Evolutionary conservation across 2,888 invertebrate species (phyloP).

Genomic region (Ormia ochracea): DNA sequence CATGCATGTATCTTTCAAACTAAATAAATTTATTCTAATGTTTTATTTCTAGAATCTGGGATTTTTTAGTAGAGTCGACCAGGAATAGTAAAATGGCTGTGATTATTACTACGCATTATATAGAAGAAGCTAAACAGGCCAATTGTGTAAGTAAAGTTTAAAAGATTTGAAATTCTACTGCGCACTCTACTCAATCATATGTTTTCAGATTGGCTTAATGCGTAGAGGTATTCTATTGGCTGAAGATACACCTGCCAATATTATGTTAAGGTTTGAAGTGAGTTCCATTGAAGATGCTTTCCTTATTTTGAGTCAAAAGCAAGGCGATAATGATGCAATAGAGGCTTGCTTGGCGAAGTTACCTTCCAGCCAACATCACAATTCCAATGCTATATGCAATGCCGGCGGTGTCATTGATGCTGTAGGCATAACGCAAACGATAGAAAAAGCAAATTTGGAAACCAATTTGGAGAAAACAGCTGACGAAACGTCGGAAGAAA

Average conservation of each 20-base stretch:
- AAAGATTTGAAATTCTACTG: background rate
- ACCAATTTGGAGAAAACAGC: conserved; percentile 44
- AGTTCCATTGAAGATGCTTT: conserved; percentile 92
- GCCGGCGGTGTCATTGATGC: conserved; percentile 71
- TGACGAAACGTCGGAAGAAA: conserved; percentile 53
- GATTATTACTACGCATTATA: conserved; percentile 95
- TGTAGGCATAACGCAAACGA: conserved; percentile 32
- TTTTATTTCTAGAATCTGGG: conserved; percentile 86
- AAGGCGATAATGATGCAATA: conserved; percentile 75
- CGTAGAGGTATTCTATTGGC: conserved; percentile 90
- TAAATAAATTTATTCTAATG: background rate
- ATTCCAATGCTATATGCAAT: conserved; percentile 65
- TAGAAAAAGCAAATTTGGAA: conserved; percentile 33
- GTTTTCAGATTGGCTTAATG: conserved; percentile 89
- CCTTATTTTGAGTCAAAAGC: conserved; percentile 83
- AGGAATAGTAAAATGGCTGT: conserved; percentile 85
- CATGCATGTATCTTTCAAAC: background rate
- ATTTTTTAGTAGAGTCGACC: conserved; percentile 86
- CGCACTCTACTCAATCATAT: background rate
- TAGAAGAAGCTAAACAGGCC: conserved; percentile 92
- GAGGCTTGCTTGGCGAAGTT: conserved; percentile 59
- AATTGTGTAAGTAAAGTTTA: conserved; percentile 81
- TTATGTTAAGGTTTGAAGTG: conserved; percentile 84
- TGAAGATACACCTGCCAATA: conserved; percentile 86
- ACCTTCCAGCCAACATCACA: conserved; percentile 62